These are phyloP conservation scores for Cotesia vestalis DNA, from an alignment of 1,140 invertebrate genomes.

Conservation along the genomic window DNA sequence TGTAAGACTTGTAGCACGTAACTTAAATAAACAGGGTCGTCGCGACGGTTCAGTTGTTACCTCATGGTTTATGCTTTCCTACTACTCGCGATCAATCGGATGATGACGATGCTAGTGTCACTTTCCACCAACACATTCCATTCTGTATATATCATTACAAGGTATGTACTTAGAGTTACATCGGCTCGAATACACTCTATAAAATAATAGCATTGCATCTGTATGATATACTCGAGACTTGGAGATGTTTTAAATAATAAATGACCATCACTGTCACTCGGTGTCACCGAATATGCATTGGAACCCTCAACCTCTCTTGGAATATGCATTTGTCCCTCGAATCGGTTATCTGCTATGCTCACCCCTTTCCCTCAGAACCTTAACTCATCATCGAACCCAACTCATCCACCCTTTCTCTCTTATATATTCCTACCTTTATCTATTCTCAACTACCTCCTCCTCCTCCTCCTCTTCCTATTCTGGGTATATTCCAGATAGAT, in stretches of 20 bases:
- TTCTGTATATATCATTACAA: not conserved
- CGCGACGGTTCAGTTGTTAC: conserved; percentile 1
- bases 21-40: not conserved
- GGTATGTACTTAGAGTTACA: too few relatives aligned
- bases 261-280: conserved; percentile 31
- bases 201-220: not conserved
- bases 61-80: not conserved
- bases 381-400: conserved; percentile 1
- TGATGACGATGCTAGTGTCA: conserved; percentile 7
- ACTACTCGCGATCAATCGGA: conserved; percentile 6
- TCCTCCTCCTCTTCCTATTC: not conserved
- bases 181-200: too few relatives aligned
- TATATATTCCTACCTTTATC: not conserved
- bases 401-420: not conserved
- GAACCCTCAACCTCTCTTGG: conserved; percentile 12
- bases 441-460: not conserved
- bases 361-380: not conserved
- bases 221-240: not conserved
- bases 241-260: conserved; percentile 27
- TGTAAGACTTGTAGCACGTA: not conserved
- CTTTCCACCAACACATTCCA: not conserved
- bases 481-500: too few relatives aligned
- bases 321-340: conserved; percentile 28
- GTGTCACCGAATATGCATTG: conserved; percentile 32
- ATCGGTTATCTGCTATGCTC: not conserved